Evolutionary conservation across 2,888 invertebrate genomes (phyloP).

Genomic region (Drosophila kokeensis): DNA sequence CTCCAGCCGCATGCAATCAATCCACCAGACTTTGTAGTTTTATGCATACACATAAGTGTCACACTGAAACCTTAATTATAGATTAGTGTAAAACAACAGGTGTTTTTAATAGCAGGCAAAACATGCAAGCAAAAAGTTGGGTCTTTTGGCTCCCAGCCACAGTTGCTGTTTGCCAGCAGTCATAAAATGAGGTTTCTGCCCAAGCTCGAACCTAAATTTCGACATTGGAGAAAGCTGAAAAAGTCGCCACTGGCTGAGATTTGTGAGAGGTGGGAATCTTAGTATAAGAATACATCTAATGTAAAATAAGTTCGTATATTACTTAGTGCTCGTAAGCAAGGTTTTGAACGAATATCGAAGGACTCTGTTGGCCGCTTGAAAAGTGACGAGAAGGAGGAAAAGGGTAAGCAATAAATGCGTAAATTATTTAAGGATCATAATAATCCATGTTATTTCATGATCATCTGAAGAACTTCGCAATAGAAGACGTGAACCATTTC

Average conservation of each 20-base stretch:
- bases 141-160: neutral
- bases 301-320: neutral
- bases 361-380: constrained; percentile 47
- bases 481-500: constrained; percentile 65
- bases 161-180: constrained; percentile 24
- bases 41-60: constrained; percentile 13
- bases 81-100: constrained; percentile 70
- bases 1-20: neutral
- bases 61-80: constrained; percentile 59
- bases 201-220: constrained; percentile 52
- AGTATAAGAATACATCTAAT: neutral
- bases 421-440: neutral
- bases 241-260: constrained; percentile 1
- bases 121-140: constrained; percentile 5
- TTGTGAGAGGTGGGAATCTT: constrained; percentile 46
- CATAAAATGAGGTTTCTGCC: constrained; percentile 65
- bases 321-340: constrained; percentile 49
- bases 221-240: constrained; percentile 40
- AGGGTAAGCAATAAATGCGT: neutral
- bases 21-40: constrained; percentile 33
- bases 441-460: neutral
- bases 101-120: constrained; percentile 55
- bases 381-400: constrained; percentile 3
- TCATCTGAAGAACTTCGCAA: constrained; percentile 8
- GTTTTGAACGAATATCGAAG: constrained; percentile 40